These are phyloP conservation scores for Hoplias malabaricus DNA, from an alignment of 2,113 vertebrate genomes.

Conservation along the genomic window DNA sequence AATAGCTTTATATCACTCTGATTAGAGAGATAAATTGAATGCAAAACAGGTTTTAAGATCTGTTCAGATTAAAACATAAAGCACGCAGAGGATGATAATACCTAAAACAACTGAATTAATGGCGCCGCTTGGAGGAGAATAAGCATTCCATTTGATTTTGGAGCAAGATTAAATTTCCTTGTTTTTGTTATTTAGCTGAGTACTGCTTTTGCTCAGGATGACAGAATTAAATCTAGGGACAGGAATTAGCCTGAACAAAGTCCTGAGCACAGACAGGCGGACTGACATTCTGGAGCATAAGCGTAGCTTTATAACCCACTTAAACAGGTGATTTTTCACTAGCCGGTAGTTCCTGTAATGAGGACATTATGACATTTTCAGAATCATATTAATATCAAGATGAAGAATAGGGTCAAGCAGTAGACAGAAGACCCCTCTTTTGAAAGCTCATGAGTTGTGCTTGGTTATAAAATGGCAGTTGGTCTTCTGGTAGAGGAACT, in stretches of 20 bases:
- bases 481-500: not conserved
- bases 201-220: slow-evolving; percentile 34
- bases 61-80: not conserved
- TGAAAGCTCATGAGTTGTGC: not conserved
- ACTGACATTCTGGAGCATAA: slow-evolving; percentile 16
- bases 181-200: slow-evolving; percentile 18
- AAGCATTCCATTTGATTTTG: not conserved
- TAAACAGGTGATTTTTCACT: slow-evolving; percentile 41
- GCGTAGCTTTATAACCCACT: slow-evolving; percentile 35
- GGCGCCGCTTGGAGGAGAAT: not conserved
- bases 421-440: slow-evolving; percentile 1
- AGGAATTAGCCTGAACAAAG: slow-evolving; percentile 22
- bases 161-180: slow-evolving; percentile 15
- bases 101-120: not conserved
- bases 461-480: not conserved
- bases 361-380: slow-evolving; percentile 49
- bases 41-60: not conserved
- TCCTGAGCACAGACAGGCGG: slow-evolving; percentile 14
- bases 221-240: slow-evolving; percentile 8
- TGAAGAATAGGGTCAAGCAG: slow-evolving; percentile 36
- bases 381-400: slow-evolving; percentile 51
- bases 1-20: not conserved
- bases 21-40: not conserved
- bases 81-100: not conserved
- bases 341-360: slow-evolving; percentile 50